phyloP scores from a whole-genome alignment of 2,888 invertebrate genomes.

The Eutolmus rufibarbis region DNA sequence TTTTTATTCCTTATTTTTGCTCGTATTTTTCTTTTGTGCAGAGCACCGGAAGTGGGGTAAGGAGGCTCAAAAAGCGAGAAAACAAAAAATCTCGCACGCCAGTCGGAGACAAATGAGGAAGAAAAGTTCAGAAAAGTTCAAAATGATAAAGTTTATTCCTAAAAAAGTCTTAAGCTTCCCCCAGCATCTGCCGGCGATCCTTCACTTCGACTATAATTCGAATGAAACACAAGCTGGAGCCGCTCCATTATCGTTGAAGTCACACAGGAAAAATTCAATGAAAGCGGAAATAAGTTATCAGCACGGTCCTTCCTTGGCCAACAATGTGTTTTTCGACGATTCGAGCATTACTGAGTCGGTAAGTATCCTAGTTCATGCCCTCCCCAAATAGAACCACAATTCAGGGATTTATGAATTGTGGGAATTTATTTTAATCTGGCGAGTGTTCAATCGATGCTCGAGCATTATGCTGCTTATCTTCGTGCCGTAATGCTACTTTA shows the following conservation, averaged over 20 bases:
- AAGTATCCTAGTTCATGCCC: neutral
- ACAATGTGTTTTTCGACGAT: slow-evolving; percentile 4
- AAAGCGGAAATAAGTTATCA: neutral
- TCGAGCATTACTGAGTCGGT: neutral
- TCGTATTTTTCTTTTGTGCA: neutral
- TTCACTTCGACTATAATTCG: slow-evolving; percentile 41
- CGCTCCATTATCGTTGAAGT: neutral
- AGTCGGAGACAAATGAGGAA: slow-evolving; percentile 9
- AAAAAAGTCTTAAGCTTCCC: slow-evolving; percentile 48
- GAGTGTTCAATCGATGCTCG: neutral
- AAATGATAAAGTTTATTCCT: slow-evolving; percentile 44
- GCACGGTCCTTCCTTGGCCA: neutral
- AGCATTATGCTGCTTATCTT: neutral
- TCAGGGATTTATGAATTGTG: neutral
- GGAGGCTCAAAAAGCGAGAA: slow-evolving; percentile 34
- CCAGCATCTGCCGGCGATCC: slow-evolving; percentile 45
- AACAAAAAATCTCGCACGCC: neutral
- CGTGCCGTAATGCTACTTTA: neutral
- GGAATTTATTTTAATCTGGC: neutral
- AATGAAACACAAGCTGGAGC: slow-evolving; percentile 1
- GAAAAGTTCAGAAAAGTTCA: slow-evolving; percentile 24
- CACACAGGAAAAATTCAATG: neutral
- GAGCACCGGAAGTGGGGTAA: slow-evolving; percentile 32
- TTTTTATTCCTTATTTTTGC: neutral
- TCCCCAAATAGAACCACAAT: neutral